phyloP scores from a whole-genome alignment of 2,888 invertebrate genomes.

The Phortica okadai region DNA sequence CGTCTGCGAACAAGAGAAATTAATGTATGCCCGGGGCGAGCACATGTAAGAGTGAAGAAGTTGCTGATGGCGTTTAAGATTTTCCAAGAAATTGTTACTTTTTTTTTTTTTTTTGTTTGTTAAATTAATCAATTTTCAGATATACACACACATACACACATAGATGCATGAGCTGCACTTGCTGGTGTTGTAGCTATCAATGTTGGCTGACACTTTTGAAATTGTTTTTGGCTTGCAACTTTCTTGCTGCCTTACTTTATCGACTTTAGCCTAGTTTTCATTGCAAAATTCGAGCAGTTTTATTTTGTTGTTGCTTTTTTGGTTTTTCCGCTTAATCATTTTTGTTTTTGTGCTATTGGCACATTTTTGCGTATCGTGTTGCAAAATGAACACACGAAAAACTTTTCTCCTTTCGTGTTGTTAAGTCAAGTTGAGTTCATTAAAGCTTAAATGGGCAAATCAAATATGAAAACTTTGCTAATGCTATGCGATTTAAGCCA shows the following conservation, averaged over 20 bases:
- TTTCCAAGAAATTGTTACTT: conserved; percentile 41
- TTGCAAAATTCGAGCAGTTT: conserved; percentile 44
- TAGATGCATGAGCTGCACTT: not conserved
- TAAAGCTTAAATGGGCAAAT: not conserved
- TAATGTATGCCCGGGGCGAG: conserved; percentile 45
- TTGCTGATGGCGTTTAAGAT: conserved; percentile 46
- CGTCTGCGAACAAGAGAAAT: conserved; percentile 55
- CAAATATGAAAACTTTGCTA: not conserved
- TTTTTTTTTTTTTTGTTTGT: not conserved
- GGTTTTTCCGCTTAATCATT: not conserved
- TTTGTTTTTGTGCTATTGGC: not conserved
- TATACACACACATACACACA: conserved; percentile 31
- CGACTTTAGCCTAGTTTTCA: conserved; percentile 56
- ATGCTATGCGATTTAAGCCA: not conserved
- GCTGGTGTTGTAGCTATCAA: not conserved
- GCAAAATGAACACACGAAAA: not conserved
- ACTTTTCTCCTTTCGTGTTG: not conserved
- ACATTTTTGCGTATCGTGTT: conserved; percentile 2
- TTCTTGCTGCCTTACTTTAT: conserved; percentile 46
- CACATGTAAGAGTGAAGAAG: not conserved
- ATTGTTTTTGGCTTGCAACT: conserved; percentile 56
- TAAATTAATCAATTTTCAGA: not conserved
- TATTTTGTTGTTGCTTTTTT: not conserved
- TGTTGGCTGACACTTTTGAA: not conserved
- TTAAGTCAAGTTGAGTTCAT: conserved; percentile 14